Base-by-base conservation (phyloP, 2,888 invertebrate species). In the Apamea crenata region DNA sequence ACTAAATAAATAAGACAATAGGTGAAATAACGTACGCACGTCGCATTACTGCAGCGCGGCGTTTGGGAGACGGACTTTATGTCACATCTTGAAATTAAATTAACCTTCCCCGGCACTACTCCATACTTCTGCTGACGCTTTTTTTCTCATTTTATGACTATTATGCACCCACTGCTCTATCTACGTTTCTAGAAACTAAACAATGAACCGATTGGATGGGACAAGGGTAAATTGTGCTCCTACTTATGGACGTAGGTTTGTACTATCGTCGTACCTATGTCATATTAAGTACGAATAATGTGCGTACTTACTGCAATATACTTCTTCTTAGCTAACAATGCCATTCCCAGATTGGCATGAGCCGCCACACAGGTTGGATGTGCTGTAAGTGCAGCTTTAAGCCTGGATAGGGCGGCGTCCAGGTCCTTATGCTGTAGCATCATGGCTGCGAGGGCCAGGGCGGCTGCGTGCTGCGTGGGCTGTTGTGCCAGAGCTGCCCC, bases 381-480 rank as follows among this genome's bases (percentile, higher is more conserved):
- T 0, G 95, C 96, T 0, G 94, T 83, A 25, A 96, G 88, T 76
- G 95, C 97, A 84, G 96, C 95, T 93, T 96, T 97, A 85, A 97
- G 95, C 91, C 96, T 95, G 83, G 95, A 94, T 86, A 96, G 94
- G 59, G 95, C 97, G n/a, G 96, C 97, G 85, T 96, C 97, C 78
- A 94, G 85, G 87, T 96, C 97, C 87, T 92, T 95, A 86, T 97
- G 97, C 93, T 95, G 96, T 91, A 96, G 95, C 97, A 95, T 96
- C 97, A 95, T 97, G 89, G 96, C 97, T n/a, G 96, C 96, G 78
- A 97, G 88, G 36, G 97, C 95, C 83, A 97, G 90, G n/a, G 97
- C 95, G 14, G 95, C 97, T 65, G 95, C 95, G 89, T 95, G 97
- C 85, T 97, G 96, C 21, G 95, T 93, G 7, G 97, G 96, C 83